These are phyloP conservation scores for Stegodyphus mimosarum DNA, from an alignment of 1,140 invertebrate species.

Conservation along the genomic window DNA sequence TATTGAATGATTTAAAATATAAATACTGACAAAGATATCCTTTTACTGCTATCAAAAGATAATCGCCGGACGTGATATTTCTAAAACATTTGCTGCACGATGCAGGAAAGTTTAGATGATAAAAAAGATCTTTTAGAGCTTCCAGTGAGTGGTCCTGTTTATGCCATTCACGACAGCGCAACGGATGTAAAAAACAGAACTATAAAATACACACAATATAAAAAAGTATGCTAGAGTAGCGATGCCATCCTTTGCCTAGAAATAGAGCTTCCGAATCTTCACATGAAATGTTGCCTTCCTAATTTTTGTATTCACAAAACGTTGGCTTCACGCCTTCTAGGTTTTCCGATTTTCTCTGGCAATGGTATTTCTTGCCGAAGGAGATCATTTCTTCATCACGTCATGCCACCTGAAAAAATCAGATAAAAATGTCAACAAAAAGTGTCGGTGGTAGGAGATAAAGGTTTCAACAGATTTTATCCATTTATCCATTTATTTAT, in stretches of 20 bases:
- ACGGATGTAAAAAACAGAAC: neutral
- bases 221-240: neutral
- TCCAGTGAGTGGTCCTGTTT: constrained; percentile 24
- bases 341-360: constrained; percentile 26
- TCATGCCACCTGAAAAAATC: constrained; percentile 13
- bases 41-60: constrained; percentile 31
- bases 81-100: constrained; percentile 45
- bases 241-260: neutral
- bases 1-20: too few species aligned
- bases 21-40: constrained; percentile 33
- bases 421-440: constrained; percentile 35
- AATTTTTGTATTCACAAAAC: constrained; percentile 57
- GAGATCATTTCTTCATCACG: constrained; percentile 12
- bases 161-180: constrained; percentile 32
- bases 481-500: constrained; percentile 42
- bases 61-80: constrained; percentile 43
- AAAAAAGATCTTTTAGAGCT: constrained; percentile 10
- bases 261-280: constrained; percentile 14
- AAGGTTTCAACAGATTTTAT: constrained; percentile 19
- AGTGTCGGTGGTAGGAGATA: constrained; percentile 24
- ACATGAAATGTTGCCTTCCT: constrained; percentile 46
- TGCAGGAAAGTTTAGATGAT: constrained; percentile 7
- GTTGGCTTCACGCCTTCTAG: constrained; percentile 12
- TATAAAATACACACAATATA: neutral
- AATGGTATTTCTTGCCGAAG: constrained; percentile 8